phyloP scores from a whole-genome alignment of 1,140 invertebrate species.

The Bombus ignitus region DNA sequence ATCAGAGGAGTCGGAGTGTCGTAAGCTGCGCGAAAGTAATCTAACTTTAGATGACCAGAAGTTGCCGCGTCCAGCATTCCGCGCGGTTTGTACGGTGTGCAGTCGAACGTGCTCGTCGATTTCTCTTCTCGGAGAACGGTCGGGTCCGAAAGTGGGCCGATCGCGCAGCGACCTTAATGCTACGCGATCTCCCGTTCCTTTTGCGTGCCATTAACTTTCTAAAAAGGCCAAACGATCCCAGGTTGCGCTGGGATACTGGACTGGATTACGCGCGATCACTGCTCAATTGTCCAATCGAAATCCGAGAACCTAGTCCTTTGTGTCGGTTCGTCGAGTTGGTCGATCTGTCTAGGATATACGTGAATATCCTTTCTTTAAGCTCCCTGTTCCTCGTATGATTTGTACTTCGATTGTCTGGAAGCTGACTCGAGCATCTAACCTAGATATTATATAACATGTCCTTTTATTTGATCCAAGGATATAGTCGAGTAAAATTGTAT shows the following conservation, averaged over 20 bases:
- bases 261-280: not conserved
- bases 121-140: constrained; percentile 56
- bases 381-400: not conserved
- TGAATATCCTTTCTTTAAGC: not conserved
- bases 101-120: constrained; percentile 51
- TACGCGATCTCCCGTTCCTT: constrained; percentile 40
- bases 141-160: constrained; percentile 66
- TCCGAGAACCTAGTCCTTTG: not conserved
- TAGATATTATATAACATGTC: too few species aligned
- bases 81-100: constrained; percentile 11
- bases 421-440: too few species aligned
- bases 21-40: constrained; percentile 59
- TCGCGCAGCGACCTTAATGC: constrained; percentile 60
- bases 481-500: too few species aligned
- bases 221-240: constrained; percentile 51
- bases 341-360: not conserved
- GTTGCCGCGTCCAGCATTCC: constrained; percentile 52
- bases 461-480: too few species aligned
- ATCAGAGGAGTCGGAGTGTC: constrained; percentile 12
- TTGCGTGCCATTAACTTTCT: constrained; percentile 54
- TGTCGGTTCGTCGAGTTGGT: not conserved
- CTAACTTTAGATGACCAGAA: constrained; percentile 63
- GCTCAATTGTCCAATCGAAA: not conserved
- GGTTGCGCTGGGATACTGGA: not conserved
- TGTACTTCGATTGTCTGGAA: not conserved